Evolutionary conservation across 1,140 invertebrate genomes (phyloP).

Genomic region (Sarcophaga bullata): DNA sequence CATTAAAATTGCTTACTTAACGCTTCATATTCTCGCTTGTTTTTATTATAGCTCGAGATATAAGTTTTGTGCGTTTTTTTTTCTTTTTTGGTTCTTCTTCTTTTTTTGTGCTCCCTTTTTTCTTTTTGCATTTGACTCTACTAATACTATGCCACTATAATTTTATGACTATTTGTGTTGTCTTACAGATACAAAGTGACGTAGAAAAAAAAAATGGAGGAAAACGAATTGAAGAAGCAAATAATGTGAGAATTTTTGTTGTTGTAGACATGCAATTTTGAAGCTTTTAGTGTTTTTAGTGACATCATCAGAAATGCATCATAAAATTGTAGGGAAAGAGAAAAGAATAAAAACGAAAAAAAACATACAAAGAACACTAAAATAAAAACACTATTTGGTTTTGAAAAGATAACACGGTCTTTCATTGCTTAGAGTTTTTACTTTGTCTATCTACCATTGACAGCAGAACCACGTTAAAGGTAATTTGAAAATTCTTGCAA

Average conservation of each 20-base stretch:
- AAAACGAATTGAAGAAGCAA: background rate
- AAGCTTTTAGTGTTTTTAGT: conserved; percentile 41
- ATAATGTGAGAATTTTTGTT: conserved; percentile 28
- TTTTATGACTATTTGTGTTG: conserved; percentile 35
- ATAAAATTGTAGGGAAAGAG: conserved; percentile 19
- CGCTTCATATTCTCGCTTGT: conserved; percentile 32
- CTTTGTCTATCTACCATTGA: too few relatives aligned
- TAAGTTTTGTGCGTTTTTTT: background rate
- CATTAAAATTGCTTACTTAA: conserved; percentile 39
- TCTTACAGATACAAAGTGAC: conserved; percentile 16
- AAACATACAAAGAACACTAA: background rate
- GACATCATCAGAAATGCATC: conserved; percentile 38
- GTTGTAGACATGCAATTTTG: conserved; percentile 32
- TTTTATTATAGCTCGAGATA: conserved; percentile 19
- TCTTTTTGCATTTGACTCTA: background rate
- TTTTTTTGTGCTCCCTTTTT: background rate
- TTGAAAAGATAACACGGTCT: too few relatives aligned
- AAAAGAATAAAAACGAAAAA: background rate
- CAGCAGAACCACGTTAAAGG: too few relatives aligned
- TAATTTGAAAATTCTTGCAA: too few relatives aligned
- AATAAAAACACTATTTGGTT: background rate
- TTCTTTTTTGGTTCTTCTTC: background rate
- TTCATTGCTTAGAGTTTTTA: too few relatives aligned
- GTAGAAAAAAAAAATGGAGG: background rate
- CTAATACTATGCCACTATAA: background rate